Evolutionary conservation across 2,113 vertebrate species (phyloP).

Genomic region (Galemys pyrenaicus): DNA sequence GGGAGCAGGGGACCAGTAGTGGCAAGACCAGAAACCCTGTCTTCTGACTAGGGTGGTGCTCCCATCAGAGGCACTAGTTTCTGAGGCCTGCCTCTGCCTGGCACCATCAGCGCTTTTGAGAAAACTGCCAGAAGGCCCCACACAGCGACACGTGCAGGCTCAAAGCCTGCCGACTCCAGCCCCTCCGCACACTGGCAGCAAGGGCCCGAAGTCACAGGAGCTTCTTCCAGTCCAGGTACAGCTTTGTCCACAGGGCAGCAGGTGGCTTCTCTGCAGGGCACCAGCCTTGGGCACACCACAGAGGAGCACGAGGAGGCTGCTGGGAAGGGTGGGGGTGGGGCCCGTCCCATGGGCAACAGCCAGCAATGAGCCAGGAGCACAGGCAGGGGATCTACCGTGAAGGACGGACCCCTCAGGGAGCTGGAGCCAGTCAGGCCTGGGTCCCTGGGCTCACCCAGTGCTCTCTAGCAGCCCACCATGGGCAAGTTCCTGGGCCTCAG

Average conservation of each 20-base stretch:
- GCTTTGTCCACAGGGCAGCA: neutral
- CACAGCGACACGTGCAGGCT: neutral
- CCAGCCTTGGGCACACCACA: neutral
- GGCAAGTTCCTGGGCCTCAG: neutral
- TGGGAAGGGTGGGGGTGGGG: neutral
- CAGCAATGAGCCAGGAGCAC: no score
- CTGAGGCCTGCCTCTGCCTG: neutral
- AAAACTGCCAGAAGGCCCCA: neutral
- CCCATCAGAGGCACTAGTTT: neutral
- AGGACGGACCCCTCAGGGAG: neutral
- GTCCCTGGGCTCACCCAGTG: neutral
- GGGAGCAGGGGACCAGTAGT: neutral
- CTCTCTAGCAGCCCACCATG: neutral
- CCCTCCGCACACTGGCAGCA: neutral
- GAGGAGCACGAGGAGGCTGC: neutral
- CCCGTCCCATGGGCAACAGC: neutral
- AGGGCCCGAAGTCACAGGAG: neutral
- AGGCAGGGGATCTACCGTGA: no score
- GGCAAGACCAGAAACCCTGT: neutral
- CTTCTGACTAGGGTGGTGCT: neutral
- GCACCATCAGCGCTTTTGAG: neutral
- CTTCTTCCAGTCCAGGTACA: neutral
- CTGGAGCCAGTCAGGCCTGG: neutral
- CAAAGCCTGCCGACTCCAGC: neutral
- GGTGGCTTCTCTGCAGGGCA: neutral